phyloP scores from a whole-genome alignment of 1,140 invertebrate genomes.

The Vanessa tameamea region DNA sequence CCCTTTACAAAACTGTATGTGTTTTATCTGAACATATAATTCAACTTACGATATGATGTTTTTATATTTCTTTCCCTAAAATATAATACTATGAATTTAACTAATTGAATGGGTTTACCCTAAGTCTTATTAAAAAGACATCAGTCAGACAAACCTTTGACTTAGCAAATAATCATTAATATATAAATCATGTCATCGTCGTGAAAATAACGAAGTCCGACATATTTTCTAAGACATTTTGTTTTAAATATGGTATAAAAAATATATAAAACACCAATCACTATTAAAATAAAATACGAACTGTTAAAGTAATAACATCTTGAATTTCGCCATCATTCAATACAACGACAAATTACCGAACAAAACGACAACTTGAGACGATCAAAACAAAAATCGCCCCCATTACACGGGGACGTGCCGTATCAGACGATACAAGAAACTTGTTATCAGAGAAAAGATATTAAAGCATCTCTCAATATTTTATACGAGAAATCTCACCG shows the following conservation, averaged over 20 bases:
- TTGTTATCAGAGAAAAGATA: slow-evolving; percentile 61
- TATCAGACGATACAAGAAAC: slow-evolving; percentile 56
- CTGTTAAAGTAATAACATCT: not conserved
- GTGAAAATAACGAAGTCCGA: too few species aligned
- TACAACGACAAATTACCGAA: slow-evolving; percentile 26
- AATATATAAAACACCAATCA: not conserved
- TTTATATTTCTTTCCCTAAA: too few species aligned
- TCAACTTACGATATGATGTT: too few species aligned
- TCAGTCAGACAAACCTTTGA: too few species aligned
- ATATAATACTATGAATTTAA: too few species aligned
- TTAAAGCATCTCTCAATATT: slow-evolving; percentile 64
- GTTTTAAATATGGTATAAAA: not conserved
- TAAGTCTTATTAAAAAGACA: too few species aligned
- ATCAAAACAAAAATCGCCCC: slow-evolving; percentile 50
- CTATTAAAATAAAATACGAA: slow-evolving; percentile 1
- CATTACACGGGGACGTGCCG: slow-evolving; percentile 50
- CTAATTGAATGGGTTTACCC: too few species aligned
- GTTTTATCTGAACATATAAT: too few species aligned
- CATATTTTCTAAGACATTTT: too few species aligned
- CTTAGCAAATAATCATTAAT: too few species aligned
- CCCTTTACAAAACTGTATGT: too few species aligned
- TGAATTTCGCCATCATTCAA: not conserved
- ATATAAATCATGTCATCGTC: too few species aligned
- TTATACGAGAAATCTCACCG: slow-evolving; percentile 59
- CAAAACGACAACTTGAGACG: slow-evolving; percentile 43